Evolutionary conservation across 1,140 invertebrate species (phyloP), one percentile per base, ranked within the genome.

Genomic region (Drosophila simulans): DNA sequence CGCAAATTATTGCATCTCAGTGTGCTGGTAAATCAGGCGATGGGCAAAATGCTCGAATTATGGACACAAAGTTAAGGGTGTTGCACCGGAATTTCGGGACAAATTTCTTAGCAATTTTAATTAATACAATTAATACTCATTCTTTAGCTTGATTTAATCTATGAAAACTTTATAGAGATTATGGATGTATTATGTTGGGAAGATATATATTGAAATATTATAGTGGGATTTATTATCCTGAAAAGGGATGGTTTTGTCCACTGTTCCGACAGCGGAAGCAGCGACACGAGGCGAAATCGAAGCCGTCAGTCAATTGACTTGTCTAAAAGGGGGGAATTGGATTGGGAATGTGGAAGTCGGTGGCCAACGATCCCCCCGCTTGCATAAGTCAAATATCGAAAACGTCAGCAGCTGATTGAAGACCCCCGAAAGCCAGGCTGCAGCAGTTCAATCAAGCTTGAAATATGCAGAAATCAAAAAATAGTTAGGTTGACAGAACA

Each of bases 1-100:
- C 59, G 66, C 77, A 86, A 85, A 86, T 85, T 85, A 86, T 85
- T 86, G 81, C 81, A 81, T 77, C 48, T 62, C 53, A 11, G 60
- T 65, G 49, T 46, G 34, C 45, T 42, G 42, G 49, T n/a, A 64
- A 64, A 58, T 43, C 54, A 58, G 48, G 49, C 37, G 17, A 22
- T 52, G 64, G 64, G 13, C 20, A 17, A 42, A 11, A 64, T 22
- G 3, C 10, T 35, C n/a, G 0, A 49, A 17, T 34, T 17, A 5
- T 12, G 13, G 17, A 3, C 12, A 39, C 37, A 39, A 39, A 12
- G 4, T 17, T 12, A 12, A 20, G 20, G 42, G 15, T 45, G 8
- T 20, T 4, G 11, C 5, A 11, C 1, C 15, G 3, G 12, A 2
- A 31, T 10, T 31, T 31, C 0, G 7, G 8, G 7, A 2, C 10